Conservation (phyloP, 2,113 vertebrate species). For the Pollimyrus isidori region DNA sequence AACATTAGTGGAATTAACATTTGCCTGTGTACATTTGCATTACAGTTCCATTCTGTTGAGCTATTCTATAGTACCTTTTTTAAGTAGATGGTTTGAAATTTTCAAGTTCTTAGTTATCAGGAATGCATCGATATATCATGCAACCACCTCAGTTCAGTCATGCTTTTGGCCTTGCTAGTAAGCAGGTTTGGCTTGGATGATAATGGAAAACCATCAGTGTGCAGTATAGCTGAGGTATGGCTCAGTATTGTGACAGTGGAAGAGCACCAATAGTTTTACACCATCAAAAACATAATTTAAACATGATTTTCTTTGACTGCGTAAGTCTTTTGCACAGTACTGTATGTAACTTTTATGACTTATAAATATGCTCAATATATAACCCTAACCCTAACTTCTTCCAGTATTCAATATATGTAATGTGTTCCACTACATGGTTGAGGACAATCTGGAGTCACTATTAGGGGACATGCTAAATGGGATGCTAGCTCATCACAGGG, state of each 20-base stretch:
- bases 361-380: background rate
- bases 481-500: background rate
- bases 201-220: no score
- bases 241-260: background rate
- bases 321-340: background rate
- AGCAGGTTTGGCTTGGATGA: background rate
- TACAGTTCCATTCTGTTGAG: background rate
- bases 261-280: background rate
- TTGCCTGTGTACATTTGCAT: background rate
- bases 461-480: background rate
- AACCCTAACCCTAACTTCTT: background rate
- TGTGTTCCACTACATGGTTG: background rate
- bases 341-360: background rate
- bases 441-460: background rate
- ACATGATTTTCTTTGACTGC: background rate
- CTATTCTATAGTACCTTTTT: background rate
- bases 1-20: background rate
- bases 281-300: background rate
- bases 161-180: background rate
- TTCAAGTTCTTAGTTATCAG: background rate
- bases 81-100: background rate
- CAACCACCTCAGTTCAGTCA: background rate
- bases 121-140: background rate
- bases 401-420: background rate
- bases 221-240: background rate